Percentiles rank a stretch among this genome's conserved stretches.
Evolutionary conservation across 2,797 vertebrate genomes (phyloP).

Genomic region (Sarcoramphus papa): DNA sequence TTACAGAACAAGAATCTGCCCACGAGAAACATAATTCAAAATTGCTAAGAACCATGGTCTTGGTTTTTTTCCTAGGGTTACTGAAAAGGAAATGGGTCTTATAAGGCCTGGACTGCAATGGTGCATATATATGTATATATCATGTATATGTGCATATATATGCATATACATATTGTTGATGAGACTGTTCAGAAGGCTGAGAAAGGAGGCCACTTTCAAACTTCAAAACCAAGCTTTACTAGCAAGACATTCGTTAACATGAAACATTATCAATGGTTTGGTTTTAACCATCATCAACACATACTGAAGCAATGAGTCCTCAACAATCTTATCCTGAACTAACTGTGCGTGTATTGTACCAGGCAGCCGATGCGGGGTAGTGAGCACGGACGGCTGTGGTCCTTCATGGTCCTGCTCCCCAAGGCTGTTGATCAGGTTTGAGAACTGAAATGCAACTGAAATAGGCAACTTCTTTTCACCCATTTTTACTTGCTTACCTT

Average conservation of each 20-base stretch:
- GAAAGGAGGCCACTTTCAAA: not conserved
- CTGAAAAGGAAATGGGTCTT: not conserved
- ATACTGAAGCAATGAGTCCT: not conserved
- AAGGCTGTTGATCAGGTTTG: not conserved
- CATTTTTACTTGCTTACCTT: not conserved
- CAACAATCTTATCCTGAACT: not conserved
- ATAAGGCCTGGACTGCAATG: not conserved
- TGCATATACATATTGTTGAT: no score
- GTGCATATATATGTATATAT: no score
- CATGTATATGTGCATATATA: not conserved
- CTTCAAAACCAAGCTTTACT: not conserved
- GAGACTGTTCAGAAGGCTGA: not conserved
- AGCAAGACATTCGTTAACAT: not conserved
- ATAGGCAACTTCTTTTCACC: not conserved
- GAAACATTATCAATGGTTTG: not conserved
- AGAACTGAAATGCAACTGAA: not conserved
- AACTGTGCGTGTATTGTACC: not conserved
- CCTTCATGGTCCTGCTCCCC: not conserved
- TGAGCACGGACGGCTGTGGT: rapidly evolving
- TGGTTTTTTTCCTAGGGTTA: rapidly evolving
- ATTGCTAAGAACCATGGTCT: not conserved
- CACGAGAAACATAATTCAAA: not conserved
- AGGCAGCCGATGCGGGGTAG: rapidly evolving
- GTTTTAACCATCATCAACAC: not conserved
- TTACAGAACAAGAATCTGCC: not conserved